Percentiles rank a stretch among this genome's conserved stretches.
phyloP scores from a whole-genome alignment of 2,888 invertebrate genomes.

The Oligia strigilis region DNA sequence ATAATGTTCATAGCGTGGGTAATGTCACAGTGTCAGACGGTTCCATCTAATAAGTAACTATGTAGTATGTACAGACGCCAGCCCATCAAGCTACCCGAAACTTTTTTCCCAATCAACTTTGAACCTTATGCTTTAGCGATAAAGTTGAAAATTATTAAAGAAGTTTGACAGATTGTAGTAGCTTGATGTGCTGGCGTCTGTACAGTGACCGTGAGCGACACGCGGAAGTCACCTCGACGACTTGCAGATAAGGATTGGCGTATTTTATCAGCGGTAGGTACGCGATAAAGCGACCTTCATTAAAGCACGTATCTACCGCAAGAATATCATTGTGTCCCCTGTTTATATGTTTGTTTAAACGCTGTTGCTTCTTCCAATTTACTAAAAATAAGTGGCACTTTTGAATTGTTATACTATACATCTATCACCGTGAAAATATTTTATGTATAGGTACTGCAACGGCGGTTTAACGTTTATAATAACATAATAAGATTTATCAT shows the following conservation, averaged over 20 bases:
- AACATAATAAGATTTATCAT: conserved; percentile 18
- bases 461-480: background rate
- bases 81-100: too few relatives aligned
- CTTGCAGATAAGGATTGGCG: conserved; percentile 80
- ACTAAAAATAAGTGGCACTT: background rate
- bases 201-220: conserved; percentile 81
- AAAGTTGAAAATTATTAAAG: too few relatives aligned
- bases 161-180: too few relatives aligned
- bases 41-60: conserved; percentile 74
- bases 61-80: too few relatives aligned
- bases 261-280: conserved; percentile 65
- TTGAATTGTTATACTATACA: background rate
- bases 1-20: conserved; percentile 1
- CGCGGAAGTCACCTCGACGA: conserved; percentile 86
- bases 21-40: conserved; percentile 21
- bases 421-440: conserved; percentile 9
- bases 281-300: conserved; percentile 67
- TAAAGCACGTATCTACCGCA: conserved; percentile 77
- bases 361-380: conserved; percentile 18
- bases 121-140: too few relatives aligned
- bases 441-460: background rate
- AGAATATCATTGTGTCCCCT: conserved; percentile 77
- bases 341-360: conserved; percentile 28
- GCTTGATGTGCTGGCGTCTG: too few relatives aligned
- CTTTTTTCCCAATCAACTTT: too few relatives aligned